Evolutionary conservation across 2,113 vertebrate genomes (phyloP).

Genomic region (Antigone vipio): DNA sequence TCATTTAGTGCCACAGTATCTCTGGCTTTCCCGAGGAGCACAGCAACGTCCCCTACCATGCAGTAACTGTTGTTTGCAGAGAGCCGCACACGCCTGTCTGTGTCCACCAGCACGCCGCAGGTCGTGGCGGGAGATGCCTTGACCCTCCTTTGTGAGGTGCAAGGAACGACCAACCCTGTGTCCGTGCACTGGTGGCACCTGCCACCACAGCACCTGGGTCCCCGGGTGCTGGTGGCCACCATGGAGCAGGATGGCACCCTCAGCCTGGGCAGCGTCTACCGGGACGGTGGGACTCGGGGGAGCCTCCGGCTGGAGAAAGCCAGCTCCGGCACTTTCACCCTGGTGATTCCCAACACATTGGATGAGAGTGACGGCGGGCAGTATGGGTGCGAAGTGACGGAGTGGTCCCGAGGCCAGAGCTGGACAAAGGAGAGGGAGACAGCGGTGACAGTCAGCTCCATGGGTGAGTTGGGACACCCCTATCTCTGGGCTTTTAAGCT

Average conservation of each 20-base stretch:
- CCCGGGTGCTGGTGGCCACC: constrained; percentile 54
- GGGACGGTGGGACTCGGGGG: background rate
- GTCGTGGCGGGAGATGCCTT: constrained; percentile 72
- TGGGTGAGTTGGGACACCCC: constrained; percentile 65
- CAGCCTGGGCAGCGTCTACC: constrained; percentile 26
- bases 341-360: constrained; percentile 72
- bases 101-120: background rate
- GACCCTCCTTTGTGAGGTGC: constrained; percentile 72
- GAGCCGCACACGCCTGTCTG: constrained; percentile 61
- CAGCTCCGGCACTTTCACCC: constrained; percentile 53
- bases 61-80: constrained; percentile 63
- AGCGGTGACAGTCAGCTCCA: constrained; percentile 60
- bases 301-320: constrained; percentile 55
- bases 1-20: background rate
- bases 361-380: constrained; percentile 31
- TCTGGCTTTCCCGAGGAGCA: background rate
- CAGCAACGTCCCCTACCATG: fast-evolving
- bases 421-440: constrained; percentile 43
- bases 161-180: constrained; percentile 53
- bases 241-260: constrained; percentile 71
- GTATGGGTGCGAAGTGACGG: constrained; percentile 77
- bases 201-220: background rate
- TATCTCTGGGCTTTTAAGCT: background rate
- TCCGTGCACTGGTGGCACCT: constrained; percentile 80
- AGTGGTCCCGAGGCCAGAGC: constrained; percentile 32